Base-by-base conservation (phyloP, 2,113 vertebrate species). In the Nannospalax galili region DNA sequence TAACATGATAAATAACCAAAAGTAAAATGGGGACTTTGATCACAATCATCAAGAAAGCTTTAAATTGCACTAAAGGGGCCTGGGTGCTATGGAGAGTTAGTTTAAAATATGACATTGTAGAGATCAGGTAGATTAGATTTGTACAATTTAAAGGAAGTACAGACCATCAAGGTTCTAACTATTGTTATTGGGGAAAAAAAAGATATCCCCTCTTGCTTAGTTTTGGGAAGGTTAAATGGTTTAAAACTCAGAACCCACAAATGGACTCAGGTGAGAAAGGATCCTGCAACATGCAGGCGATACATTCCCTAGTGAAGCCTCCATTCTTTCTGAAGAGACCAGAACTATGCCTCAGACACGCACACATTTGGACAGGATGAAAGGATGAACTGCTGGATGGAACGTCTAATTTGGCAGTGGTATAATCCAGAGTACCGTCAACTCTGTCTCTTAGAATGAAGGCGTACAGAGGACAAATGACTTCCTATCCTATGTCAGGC, bases 391-490 rank as follows among this genome's bases (percentile, higher is more conserved):
- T 72, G 37, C 24, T 88, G 67, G 45, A 64, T 52, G 48, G 17
- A 62, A 52, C 24, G n/a, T 74, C 42, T 42, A n/a, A 84, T 14
- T 40, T 58, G 20, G 52, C 3, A 62, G 15, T 26, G 3, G 20
- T 28, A 12, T 3, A 56, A 35, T 11, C 20, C 45, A 80, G 45
- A 30, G 24, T 16, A 52, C 48, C 26, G 30, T 37, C 7, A 7
- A 1, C 6, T 17, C 19, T 60, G 14, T 19, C 37, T 75, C 15
- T 40, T 58, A 32, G 7, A 89, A 37, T 9, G 1, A 26, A 77
- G 24, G 9, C 42, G 0, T 17, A 5, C 0, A 3, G 2, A 37
- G 15, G 19, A 48, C 4, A 60, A 79, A 70, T 42, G 32, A 2
- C 11, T 19, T 84, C 62, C 58, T 9, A 12, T 32, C 14, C 9